A percentile compares a stretch with the other conserved stretches of the same genome.
Evolutionary conservation across 2,113 vertebrate species (phyloP).

Genomic region (Sitta europaea): DNA sequence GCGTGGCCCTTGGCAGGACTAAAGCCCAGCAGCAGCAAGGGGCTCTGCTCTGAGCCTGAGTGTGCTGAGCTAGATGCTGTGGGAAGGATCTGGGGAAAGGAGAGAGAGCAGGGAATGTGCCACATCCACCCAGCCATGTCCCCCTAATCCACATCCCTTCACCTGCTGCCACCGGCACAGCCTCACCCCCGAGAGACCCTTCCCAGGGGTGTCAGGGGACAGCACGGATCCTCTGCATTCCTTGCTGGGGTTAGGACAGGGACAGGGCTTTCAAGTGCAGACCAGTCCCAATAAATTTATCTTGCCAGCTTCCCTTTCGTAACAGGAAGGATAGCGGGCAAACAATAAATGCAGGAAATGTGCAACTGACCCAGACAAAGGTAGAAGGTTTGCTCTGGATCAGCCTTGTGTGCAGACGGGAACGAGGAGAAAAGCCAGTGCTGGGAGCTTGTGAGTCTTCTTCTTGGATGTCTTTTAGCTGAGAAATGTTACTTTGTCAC

Average conservation of each 20-base stretch:
- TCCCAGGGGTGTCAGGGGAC: fast-evolving
- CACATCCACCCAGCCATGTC: background rate
- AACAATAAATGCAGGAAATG: conserved; percentile 41
- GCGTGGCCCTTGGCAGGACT: background rate
- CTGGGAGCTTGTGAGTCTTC: background rate
- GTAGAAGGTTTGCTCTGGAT: background rate
- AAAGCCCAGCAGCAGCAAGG: fast-evolving
- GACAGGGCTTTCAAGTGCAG: conserved; percentile 16
- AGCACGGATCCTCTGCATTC: background rate
- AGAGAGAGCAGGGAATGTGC: background rate
- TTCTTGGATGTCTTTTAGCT: background rate
- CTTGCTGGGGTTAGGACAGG: background rate
- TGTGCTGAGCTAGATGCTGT: background rate
- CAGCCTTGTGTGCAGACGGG: background rate
- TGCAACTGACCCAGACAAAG: background rate
- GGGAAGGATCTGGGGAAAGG: background rate
- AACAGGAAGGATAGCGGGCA: conserved; percentile 21
- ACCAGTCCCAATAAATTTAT: background rate
- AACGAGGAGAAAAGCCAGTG: background rate
- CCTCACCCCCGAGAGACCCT: background rate
- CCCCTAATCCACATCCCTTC: fast-evolving
- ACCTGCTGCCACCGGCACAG: background rate
- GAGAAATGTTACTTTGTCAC: background rate
- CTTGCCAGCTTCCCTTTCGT: conserved; percentile 30
- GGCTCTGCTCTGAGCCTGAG: background rate